Evolutionary conservation across 2,888 invertebrate genomes (phyloP).

Genomic region (Cryptus viduatorius): DNA sequence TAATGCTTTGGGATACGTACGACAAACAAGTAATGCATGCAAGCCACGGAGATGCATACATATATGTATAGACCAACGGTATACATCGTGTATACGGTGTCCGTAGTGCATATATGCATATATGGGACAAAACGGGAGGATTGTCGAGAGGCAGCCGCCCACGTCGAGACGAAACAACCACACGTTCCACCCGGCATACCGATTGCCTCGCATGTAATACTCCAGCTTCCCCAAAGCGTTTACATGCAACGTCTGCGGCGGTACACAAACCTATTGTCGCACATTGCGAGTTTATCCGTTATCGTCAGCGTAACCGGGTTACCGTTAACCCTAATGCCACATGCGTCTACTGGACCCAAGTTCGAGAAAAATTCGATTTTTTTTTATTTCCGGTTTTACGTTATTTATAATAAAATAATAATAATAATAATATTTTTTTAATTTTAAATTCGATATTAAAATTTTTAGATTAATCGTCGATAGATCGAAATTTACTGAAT

Average conservation of each 20-base stretch:
- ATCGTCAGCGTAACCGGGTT: background rate
- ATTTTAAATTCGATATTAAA: too few species aligned
- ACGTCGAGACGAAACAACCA: background rate
- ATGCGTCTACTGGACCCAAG: too few species aligned
- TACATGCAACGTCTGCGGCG: background rate
- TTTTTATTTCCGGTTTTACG: too few species aligned
- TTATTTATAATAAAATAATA: too few species aligned
- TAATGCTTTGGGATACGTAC: slow-evolving; percentile 11
- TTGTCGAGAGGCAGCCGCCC: slow-evolving; percentile 14
- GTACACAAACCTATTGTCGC: background rate
- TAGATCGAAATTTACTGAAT: too few species aligned
- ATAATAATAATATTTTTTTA: too few species aligned
- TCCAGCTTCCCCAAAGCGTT: background rate
- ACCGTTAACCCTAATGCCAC: background rate
- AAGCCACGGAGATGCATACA: background rate
- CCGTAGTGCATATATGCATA: background rate
- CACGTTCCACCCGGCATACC: slow-evolving; percentile 24
- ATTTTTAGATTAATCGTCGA: too few species aligned
- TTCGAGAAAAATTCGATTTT: too few species aligned
- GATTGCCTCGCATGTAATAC: background rate
- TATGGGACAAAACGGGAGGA: slow-evolving; percentile 10
- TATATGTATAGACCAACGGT: background rate
- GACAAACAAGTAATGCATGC: slow-evolving; percentile 27
- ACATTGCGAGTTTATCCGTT: background rate
- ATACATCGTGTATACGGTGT: background rate